Percentiles rank a stretch among this genome's conserved stretches.
Evolutionary conservation across 2,797 vertebrate species (phyloP).

Genomic region (Heliangelus exortis): DNA sequence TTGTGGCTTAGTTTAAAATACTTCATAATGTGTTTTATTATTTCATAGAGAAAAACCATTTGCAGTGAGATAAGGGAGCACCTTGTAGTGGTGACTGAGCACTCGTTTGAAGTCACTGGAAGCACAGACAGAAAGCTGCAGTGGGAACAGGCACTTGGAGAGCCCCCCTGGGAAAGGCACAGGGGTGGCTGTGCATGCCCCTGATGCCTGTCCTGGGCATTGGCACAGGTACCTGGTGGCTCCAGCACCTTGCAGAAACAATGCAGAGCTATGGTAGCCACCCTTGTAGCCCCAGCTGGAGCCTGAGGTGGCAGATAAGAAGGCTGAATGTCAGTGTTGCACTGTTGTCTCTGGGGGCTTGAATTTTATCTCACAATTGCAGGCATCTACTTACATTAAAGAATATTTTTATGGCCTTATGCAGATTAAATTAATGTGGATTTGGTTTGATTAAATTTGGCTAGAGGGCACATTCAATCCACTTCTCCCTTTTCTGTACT

Average conservation of each 20-base stretch:
- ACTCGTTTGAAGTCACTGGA: not conserved
- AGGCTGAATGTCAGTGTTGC: not conserved
- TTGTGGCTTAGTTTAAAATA: not conserved
- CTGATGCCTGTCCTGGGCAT: not conserved
- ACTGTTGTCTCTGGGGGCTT: not conserved
- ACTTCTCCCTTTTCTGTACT: not conserved
- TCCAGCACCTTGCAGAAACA: not conserved
- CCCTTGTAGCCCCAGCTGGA: not conserved
- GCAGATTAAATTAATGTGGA: not conserved
- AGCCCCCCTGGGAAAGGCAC: too few relatives aligned
- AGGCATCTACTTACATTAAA: not conserved
- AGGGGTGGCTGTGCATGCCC: too few relatives aligned
- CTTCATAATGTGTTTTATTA: not conserved
- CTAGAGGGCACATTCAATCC: not conserved
- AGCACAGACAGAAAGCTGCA: not conserved
- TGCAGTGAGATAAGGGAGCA: not conserved
- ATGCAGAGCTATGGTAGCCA: not conserved
- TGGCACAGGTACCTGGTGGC: fast-evolving
- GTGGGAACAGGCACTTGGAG: not conserved
- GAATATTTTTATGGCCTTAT: not conserved
- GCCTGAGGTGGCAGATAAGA: not conserved
- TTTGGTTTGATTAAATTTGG: not conserved
- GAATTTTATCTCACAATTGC: not conserved
- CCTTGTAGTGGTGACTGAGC: fast-evolving
- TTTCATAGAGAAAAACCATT: not conserved